Conservation (phyloP, 2,113 vertebrate genomes). For the Rhipidura dahli region DNA sequence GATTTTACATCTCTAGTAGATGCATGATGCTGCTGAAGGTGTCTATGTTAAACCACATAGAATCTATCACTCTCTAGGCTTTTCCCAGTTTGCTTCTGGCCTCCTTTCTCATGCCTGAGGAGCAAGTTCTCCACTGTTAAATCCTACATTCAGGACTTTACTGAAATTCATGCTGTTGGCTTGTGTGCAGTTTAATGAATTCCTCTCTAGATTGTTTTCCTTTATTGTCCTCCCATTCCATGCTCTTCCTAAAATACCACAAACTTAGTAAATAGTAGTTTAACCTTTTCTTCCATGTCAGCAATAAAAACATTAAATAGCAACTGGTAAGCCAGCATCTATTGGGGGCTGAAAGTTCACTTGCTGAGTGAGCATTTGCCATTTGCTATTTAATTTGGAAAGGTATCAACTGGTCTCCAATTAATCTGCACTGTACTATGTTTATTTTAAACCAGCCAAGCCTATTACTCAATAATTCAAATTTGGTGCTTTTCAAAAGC, state of each 20-base stretch:
- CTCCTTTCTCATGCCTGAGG: not conserved
- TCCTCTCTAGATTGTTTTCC: not conserved
- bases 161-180: not conserved
- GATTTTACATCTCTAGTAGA: not conserved
- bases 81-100: not conserved
- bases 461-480: not conserved
- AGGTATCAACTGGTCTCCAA: not conserved
- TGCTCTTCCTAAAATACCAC: not conserved
- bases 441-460: constrained; percentile 8
- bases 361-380: not conserved
- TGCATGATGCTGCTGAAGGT: not conserved
- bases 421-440: not conserved
- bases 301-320: not conserved
- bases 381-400: not conserved
- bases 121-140: not conserved
- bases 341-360: not conserved
- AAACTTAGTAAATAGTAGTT: not conserved
- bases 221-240: not conserved
- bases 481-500: not conserved
- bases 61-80: not conserved
- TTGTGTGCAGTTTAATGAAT: not conserved
- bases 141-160: not conserved
- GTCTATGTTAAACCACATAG: not conserved
- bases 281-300: not conserved
- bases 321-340: not conserved